Base-by-base conservation (phyloP, 2,797 vertebrate species). In the Gastrophryne carolinensis region DNA sequence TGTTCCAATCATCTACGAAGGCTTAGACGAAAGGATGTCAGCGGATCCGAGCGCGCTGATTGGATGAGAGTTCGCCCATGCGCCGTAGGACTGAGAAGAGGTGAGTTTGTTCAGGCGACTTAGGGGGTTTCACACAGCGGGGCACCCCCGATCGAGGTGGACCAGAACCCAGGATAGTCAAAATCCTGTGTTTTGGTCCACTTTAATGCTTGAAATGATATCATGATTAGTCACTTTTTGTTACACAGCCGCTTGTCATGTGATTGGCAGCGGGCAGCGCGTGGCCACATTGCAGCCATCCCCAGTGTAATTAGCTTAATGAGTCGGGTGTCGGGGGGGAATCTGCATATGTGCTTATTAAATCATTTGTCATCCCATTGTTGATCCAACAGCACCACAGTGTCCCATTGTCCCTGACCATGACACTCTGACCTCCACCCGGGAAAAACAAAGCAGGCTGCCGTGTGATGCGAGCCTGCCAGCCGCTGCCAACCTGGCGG, bases 321-420 rank as follows among this genome's bases (percentile, higher is more conserved):
- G 88, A 89, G 88, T 87, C 82, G 87, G 88, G 89, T 88, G 89
- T n/a, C n/a, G 87, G 49, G 75, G 85, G 85, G 86, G 85, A 86
- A 88, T 88, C 78, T 84, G 82, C 89, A 87, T 89, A 90, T 88
- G 89, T 87, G 86, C 86, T 90, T 89, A 91, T 92, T 90, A 90
- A 90, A 92, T 91, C 89, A 92, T 90, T 90, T 91, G 90, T 91
- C 89, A 87, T 87, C 89, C 88, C 85, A 86, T 87, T 84, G 85
- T 87, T 89, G 85, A 84, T 86, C 87, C 88, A 91, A 91, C 89
- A 90, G 88, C 84, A 75, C 83, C 56, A 79, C 78, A 86, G 88
- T 84, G 89, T 88, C 88, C 80, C 84, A 73, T 83, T 81, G 56
- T 79, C 58, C 76, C 67, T 87, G 81, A 78, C 79, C 70, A 80